phyloP scores from a whole-genome alignment of 2,888 invertebrate genomes.

The Amphipyra tragopoginis region DNA sequence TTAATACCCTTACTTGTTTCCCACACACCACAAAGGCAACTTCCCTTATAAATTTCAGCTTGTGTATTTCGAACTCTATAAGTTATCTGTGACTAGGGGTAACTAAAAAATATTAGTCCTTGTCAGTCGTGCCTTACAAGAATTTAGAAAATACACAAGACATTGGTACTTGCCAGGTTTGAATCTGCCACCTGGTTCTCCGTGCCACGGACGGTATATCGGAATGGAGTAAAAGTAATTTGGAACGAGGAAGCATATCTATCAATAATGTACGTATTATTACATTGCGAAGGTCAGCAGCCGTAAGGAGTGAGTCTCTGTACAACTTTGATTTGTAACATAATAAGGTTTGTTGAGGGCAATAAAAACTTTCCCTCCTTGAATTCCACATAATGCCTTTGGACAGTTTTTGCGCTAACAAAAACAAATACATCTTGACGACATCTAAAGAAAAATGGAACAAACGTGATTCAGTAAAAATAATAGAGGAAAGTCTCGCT shows the following conservation, averaged over 20 bases:
- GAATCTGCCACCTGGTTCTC: too few species aligned
- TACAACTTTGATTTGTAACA: constrained; percentile 58
- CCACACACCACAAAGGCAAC: constrained; percentile 25
- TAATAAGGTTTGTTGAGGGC: constrained; percentile 51
- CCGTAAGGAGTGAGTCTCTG: constrained; percentile 45
- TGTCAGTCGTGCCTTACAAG: too few species aligned
- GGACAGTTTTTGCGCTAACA: constrained; percentile 43
- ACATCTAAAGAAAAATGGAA: constrained; percentile 42
- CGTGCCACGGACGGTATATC: background rate
- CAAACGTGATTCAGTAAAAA: constrained; percentile 39
- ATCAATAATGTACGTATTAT: constrained; percentile 49
- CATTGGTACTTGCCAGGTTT: too few species aligned
- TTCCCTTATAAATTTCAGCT: constrained; percentile 15
- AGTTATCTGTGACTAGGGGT: too few species aligned
- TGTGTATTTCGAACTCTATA: too few species aligned
- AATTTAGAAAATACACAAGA: too few species aligned
- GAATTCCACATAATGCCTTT: constrained; percentile 38
- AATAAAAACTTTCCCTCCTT: constrained; percentile 50
- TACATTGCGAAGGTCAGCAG: constrained; percentile 37
- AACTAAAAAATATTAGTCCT: too few species aligned
- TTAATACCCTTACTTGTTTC: constrained; percentile 30
- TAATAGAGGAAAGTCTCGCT: constrained; percentile 27
- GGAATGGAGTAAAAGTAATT: constrained; percentile 9
- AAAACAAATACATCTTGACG: constrained; percentile 47
- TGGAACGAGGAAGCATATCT: constrained; percentile 20